Evolutionary conservation across 2,888 invertebrate genomes (phyloP).

Genomic region (Drosophila testacea): DNA sequence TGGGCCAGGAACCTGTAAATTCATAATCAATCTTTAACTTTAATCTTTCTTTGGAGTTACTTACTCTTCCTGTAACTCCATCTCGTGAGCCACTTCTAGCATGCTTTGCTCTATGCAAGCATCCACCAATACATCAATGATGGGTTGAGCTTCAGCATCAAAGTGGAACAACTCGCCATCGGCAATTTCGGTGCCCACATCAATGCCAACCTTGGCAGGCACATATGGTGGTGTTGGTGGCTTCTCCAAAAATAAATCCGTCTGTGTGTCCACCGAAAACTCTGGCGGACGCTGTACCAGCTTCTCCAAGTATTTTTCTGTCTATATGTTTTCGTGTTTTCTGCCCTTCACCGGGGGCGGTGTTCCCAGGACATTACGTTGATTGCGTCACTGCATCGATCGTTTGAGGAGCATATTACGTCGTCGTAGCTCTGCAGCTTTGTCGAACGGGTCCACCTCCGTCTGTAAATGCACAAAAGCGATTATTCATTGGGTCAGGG

Average conservation of each 20-base stretch:
- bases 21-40: not conserved
- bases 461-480: slow-evolving; percentile 72
- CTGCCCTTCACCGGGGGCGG: slow-evolving; percentile 90
- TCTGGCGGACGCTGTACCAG: slow-evolving; percentile 91
- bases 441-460: slow-evolving; percentile 85
- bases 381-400: slow-evolving; percentile 86
- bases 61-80: slow-evolving; percentile 89
- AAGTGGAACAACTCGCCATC: slow-evolving; percentile 98
- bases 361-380: slow-evolving; percentile 86
- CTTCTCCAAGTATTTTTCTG: slow-evolving; percentile 95
- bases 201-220: slow-evolving; percentile 92
- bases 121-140: slow-evolving; percentile 95
- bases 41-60: slow-evolving; percentile 76
- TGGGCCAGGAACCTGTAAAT: slow-evolving; percentile 85
- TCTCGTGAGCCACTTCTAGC: slow-evolving; percentile 96
- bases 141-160: slow-evolving; percentile 95
- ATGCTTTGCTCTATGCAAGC: slow-evolving; percentile 95
- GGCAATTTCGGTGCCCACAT: slow-evolving; percentile 93
- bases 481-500: slow-evolving; percentile 62
- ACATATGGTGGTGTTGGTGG: slow-evolving; percentile 92
- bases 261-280: slow-evolving; percentile 92
- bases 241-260: slow-evolving; percentile 93
- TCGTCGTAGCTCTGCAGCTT: slow-evolving; percentile 86
- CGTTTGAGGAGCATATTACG: slow-evolving; percentile 91
- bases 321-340: slow-evolving; percentile 94